phyloP scores from a whole-genome alignment of 2,888 invertebrate genomes.

The Matsumyia berberina region DNA sequence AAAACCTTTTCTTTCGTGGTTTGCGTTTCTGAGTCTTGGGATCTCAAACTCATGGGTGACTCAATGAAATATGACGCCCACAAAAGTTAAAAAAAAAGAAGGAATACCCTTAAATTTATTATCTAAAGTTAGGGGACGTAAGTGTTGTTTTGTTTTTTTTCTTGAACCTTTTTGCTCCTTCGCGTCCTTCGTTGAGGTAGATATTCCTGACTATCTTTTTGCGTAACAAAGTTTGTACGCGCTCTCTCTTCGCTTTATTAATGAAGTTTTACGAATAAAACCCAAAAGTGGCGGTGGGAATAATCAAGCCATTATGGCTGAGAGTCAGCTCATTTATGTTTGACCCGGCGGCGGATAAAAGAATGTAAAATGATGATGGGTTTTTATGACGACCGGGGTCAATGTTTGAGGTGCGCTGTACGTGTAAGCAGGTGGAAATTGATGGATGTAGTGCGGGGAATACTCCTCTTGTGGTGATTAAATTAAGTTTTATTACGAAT shows the following conservation, averaged over 20 bases:
- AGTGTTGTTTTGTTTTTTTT: conserved; percentile 50
- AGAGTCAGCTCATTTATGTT: conserved; percentile 35
- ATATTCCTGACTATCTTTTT: conserved; percentile 43
- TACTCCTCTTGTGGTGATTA: conserved; percentile 21
- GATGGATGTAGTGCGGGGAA: conserved; percentile 46
- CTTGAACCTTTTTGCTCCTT: background rate
- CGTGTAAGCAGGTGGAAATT: conserved; percentile 44
- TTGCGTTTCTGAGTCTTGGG: background rate
- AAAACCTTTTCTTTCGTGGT: conserved; percentile 1
- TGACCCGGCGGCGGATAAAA: conserved; percentile 55
- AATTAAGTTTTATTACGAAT: conserved; percentile 12
- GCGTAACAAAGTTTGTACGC: conserved; percentile 58
- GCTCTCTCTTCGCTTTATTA: conserved; percentile 59
- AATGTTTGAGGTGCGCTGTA: conserved; percentile 28
- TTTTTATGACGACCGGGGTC: conserved; percentile 60
- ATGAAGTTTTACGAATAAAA: conserved; percentile 70
- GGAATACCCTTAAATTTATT: conserved; percentile 63
- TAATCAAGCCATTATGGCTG: conserved; percentile 63
- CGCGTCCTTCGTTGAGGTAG: conserved; percentile 4
- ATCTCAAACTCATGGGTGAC: conserved; percentile 24
- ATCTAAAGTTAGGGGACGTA: conserved; percentile 60
- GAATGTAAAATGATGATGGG: conserved; percentile 67
- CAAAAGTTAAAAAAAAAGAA: conserved; percentile 22
- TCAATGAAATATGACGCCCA: conserved; percentile 51
- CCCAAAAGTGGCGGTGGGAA: conserved; percentile 36